Base-by-base conservation (phyloP, 1,140 invertebrate genomes). In the Drosophila navojoa region DNA sequence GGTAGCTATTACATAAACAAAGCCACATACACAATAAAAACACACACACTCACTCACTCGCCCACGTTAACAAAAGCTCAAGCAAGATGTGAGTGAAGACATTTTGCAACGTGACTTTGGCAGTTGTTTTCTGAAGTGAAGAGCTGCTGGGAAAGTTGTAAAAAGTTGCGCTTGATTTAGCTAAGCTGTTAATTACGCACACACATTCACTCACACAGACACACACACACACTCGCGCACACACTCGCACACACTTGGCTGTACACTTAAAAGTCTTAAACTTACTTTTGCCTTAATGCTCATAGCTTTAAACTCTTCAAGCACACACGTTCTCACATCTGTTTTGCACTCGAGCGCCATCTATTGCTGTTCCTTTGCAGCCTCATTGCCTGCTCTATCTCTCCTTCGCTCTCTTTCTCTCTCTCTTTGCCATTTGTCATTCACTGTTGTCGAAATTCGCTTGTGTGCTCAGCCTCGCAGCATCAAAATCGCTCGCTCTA, bases 401-500 rank as follows among this genome's bases (percentile, higher is more conserved):
- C 45, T 59, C 53, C 57, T 10, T 59, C n/a, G 49, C 13, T 44
- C 11, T 60, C 16, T 45, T n/a, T 60, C 15, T 42, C 40, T 52
- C 19, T 45, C 13, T 45, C 6, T 69, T 27, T 29, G 4, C 11
- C 45, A 44, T 64, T 32, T 60, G 13, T 53, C 61, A 64, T 16
- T 9, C n/a, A 16, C 16, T 16, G n/a, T 7, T 45, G 42, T 44
- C 6, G 42, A n/a, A n/a, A n/a, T 44, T 44, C 57, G 29, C 44
- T 71, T 71, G 35, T 71, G 59, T 64, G 60, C 70, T 53, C 63
- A 72, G 53, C 49, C 44, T 66, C 45, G 74, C 19, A 22, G 19
- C 19, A 22, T 22, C 3, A 22, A 22, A 22, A 22, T 84, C 71
- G 71, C 71, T 79, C 76, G 77, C 77, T 82, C 66, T 84, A 84